Percentiles rank a stretch among this genome's conserved stretches.
Evolutionary conservation across 35 echinoderm and acorn worm genomes (phyloP).

Genomic region (Patiria miniata): DNA sequence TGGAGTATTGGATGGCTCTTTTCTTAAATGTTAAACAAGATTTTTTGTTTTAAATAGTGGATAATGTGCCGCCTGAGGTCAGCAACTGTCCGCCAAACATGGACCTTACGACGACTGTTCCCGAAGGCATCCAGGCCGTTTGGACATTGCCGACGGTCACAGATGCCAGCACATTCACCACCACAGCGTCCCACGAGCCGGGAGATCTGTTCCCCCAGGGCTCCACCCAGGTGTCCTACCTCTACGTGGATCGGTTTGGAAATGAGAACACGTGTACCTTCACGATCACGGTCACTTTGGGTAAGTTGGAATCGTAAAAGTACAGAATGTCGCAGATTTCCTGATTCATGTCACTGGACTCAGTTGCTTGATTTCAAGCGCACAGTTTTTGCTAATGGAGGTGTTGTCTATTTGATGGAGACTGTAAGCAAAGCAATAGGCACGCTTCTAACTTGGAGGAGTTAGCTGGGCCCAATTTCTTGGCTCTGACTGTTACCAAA

Average conservation of each 20-base stretch:
- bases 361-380: no score
- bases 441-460: no score
- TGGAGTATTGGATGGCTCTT: no score
- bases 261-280: slow-evolving; percentile 47
- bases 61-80: slow-evolving; percentile 30
- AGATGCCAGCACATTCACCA: slow-evolving; percentile 29
- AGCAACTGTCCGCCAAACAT: slow-evolving; percentile 35
- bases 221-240: slow-evolving; percentile 43
- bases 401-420: no score
- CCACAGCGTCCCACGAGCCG: background rate
- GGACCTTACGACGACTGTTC: background rate
- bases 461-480: no score
- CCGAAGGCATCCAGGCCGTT: background rate
- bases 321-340: no score
- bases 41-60: slow-evolving; percentile 15
- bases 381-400: no score
- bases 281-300: background rate
- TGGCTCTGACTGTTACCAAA: no score
- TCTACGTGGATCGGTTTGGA: slow-evolving; percentile 48
- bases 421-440: no score
- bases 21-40: no score
- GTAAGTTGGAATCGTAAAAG: background rate
- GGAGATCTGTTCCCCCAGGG: slow-evolving; percentile 14
- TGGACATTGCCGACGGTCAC: slow-evolving; percentile 58
- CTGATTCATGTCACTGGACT: no score